Evolutionary conservation across 2,888 invertebrate genomes (phyloP), one percentile per base, ranked within the genome.

Genomic region (Philonicus albiceps): DNA sequence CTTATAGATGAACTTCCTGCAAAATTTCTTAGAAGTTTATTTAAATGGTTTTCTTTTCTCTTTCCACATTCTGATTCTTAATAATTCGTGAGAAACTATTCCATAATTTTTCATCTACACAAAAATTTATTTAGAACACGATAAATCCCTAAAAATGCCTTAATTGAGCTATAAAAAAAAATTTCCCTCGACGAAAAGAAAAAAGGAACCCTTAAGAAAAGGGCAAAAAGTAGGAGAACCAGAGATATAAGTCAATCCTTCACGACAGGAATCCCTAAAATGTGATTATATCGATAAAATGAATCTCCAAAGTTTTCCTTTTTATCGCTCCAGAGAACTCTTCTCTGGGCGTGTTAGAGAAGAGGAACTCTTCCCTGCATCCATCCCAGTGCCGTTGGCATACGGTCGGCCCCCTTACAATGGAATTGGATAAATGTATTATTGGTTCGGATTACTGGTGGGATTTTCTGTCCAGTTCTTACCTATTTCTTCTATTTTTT

Each of bases 281-380:
- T 80, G 80, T 40, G 80, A 53, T 80, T 80, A 80, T 80, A 53
- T 80, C 80, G 80, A 80, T 80, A 80, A 80, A 80, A 80, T 80
- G 80, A 80, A 80, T 80, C 80, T 53, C 80, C 53, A 80, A 80
- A 80, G 80, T 80, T 80, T 74, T 80, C 49, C 53, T 27, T 80
- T 80, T 80, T 80, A 80, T 80, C 53, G 80, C 49, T 53, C 49
- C 31, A 80, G 80, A 80, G 53, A 53, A 30, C 30, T 80, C 49
- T 30, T 27, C 16, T 27, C 16, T 27, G 22, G 64, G 64, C 27
- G 64, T 64, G 64, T 27, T 27, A 22, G 49, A 31, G 30, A 49
- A 53, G 30, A 31, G 40, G 49, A 53, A 11, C n/a, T 80, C 7
- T 27, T 43, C n/a, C 80, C 22, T 53, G 43, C 31, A 27, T 11